Base-by-base conservation (phyloP, 2,888 invertebrate species). In the Bedellia somnulentella region DNA sequence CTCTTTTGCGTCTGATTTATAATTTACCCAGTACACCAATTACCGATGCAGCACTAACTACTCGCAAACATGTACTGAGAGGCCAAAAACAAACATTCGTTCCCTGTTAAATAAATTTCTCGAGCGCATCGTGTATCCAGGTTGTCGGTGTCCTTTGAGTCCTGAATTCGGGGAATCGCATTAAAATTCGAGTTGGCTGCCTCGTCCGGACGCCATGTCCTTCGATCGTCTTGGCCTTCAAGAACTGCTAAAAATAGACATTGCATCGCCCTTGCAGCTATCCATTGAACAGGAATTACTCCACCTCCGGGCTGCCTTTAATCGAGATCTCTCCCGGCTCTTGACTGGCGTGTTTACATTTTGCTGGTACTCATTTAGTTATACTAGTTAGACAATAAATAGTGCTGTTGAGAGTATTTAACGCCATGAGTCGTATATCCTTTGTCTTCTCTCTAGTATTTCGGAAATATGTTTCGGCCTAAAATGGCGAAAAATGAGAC, bases 201-300 rank as follows among this genome's bases (percentile, higher is more conserved):
- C 6, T 6, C 5, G n/a, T 6, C 8, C 8, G 13, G 14, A 24
- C 11, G 22, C 4, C 38, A 41, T 47, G 63, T 57, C 66, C 63
- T 62, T 66, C 61, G 56, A 46, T 38, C 50, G 51, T n/a, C n/a
- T n/a, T n/a, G n/a, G n/a, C n/a, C n/a, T n/a, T n/a, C n/a, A n/a
- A 53, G 47, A 47, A 47, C 47, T 33, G 54, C 68, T 73, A 71
- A 58, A 64, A 64, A 68, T 73, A 73, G 57, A 17, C 17, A 15
- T 30, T n/a, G 15, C 15, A n/a, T 10, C 16, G 58, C 66, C 64
- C 67, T 70, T 70, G 70, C 67, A 59, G 56, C 53, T 46, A 53
- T 44, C 52, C 60, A 49, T 56, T 57, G 59, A 66, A 67, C 67
- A 58, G 66, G 68, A 70, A 68, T 66, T 66, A 67, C 64, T 40